Evolutionary conservation across 2,797 vertebrate genomes (phyloP).

Genomic region (Notolabrus celidotus): DNA sequence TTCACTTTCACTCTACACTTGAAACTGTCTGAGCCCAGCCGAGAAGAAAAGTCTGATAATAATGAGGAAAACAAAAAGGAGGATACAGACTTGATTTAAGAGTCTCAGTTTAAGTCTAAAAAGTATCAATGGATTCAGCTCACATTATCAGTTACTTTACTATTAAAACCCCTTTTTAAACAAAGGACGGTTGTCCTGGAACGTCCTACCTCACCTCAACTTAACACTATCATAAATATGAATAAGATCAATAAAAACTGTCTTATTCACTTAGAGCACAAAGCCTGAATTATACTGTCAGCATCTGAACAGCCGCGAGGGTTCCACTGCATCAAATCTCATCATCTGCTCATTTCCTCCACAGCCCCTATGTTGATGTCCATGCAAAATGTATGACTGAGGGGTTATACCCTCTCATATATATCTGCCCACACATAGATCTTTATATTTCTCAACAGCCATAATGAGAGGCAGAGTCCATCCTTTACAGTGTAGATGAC

Average conservation of each 20-base stretch:
- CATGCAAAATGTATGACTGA: not conserved
- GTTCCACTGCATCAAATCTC: not conserved
- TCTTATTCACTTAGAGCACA: not conserved
- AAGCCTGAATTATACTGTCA: not conserved
- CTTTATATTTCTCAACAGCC: not conserved
- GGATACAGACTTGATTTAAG: too few species aligned
- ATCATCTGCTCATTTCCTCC: not conserved
- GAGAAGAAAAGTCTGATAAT: too few species aligned
- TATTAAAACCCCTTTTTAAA: not conserved
- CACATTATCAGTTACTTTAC: not conserved
- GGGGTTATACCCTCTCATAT: not conserved
- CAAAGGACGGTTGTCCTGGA: not conserved
- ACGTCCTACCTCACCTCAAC: not conserved
- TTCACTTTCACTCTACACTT: too few species aligned
- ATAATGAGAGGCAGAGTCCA: not conserved
- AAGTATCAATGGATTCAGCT: too few species aligned
- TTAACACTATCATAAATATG: not conserved
- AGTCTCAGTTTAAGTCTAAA: too few species aligned
- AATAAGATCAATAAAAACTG: not conserved
- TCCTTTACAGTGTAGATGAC: not conserved
- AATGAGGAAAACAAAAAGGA: too few species aligned
- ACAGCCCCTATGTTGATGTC: not conserved
- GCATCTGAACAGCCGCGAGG: not conserved
- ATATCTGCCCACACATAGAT: not conserved
- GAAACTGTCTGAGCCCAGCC: too few species aligned